Evolutionary conservation across 2,888 invertebrate species (phyloP).

Genomic region (Calliopum simillimum): DNA sequence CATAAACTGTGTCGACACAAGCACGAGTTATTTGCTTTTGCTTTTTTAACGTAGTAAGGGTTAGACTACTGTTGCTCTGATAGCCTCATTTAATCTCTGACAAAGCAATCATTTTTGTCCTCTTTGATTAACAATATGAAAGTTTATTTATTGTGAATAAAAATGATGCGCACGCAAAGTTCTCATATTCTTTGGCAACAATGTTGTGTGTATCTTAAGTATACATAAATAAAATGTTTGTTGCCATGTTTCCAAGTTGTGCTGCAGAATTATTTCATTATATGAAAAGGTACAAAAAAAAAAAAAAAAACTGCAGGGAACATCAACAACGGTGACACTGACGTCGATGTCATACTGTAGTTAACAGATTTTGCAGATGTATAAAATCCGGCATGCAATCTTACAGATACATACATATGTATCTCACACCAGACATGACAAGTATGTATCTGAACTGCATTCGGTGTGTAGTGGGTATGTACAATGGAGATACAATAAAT

Average conservation of each 20-base stretch:
- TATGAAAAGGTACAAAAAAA: conserved; percentile 5
- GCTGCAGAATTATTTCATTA: background rate
- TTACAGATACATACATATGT: conserved; percentile 6
- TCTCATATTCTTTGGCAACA: too few species aligned
- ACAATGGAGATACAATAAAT: too few species aligned
- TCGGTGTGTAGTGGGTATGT: background rate
- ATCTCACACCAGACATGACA: background rate
- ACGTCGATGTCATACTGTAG: too few species aligned
- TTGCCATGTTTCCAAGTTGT: background rate
- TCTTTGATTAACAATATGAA: too few species aligned
- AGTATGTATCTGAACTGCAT: background rate
- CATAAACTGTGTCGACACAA: too few species aligned
- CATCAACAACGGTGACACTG: too few species aligned
- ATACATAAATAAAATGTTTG: conserved; percentile 17
- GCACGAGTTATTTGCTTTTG: too few species aligned
- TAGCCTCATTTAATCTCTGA: too few species aligned
- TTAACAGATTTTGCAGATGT: background rate
- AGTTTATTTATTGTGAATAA: conserved; percentile 19
- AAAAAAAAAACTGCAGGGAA: too few species aligned
- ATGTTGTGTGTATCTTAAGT: conserved; percentile 4
- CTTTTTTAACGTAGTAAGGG: too few species aligned
- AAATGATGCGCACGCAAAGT: conserved; percentile 22
- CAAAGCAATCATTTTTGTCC: background rate
- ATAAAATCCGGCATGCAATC: background rate
- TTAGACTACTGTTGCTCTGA: too few species aligned